Percentiles rank a stretch among this genome's conserved stretches.
phyloP scores from a whole-genome alignment of 2,113 vertebrate species.

The Tinamus guttatus region DNA sequence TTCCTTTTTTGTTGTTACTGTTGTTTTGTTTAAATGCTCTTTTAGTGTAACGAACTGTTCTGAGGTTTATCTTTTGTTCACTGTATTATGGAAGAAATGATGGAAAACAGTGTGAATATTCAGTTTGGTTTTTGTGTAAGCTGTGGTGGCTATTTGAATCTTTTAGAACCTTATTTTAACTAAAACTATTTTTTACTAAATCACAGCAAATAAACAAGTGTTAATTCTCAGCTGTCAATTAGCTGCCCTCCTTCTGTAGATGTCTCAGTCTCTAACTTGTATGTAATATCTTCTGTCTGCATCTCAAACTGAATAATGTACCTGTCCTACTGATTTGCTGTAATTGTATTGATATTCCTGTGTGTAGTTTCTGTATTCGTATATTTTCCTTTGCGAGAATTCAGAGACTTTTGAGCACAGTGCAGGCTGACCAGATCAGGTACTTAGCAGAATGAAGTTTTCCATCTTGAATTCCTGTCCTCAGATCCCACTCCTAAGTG shows the following conservation, averaged over 20 bases:
- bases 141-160: no score
- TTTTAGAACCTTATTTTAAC: no score
- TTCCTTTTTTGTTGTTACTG: no score
- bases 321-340: slow-evolving; percentile 2
- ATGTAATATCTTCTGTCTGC: slow-evolving; percentile 57
- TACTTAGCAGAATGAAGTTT: slow-evolving; percentile 61
- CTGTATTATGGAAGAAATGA: not conserved
- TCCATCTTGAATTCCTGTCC: slow-evolving; percentile 16
- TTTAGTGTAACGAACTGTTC: not conserved
- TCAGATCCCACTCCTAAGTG: not conserved
- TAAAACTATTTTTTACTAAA: no score
- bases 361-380: slow-evolving; percentile 60
- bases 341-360: slow-evolving; percentile 46
- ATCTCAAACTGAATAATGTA: slow-evolving; percentile 52
- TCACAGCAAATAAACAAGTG: not conserved
- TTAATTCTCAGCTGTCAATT: not conserved
- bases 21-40: not conserved
- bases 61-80: not conserved
- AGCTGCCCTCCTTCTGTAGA: slow-evolving; percentile 24
- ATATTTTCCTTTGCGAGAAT: slow-evolving; percentile 56
- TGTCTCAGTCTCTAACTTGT: slow-evolving; percentile 29
- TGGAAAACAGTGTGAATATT: not conserved
- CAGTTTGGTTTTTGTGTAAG: not conserved
- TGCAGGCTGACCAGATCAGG: slow-evolving; percentile 57
- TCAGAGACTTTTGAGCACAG: slow-evolving; percentile 53